Base-by-base conservation (phyloP, 2,113 vertebrate genomes). In the Halichoerus grypus region DNA sequence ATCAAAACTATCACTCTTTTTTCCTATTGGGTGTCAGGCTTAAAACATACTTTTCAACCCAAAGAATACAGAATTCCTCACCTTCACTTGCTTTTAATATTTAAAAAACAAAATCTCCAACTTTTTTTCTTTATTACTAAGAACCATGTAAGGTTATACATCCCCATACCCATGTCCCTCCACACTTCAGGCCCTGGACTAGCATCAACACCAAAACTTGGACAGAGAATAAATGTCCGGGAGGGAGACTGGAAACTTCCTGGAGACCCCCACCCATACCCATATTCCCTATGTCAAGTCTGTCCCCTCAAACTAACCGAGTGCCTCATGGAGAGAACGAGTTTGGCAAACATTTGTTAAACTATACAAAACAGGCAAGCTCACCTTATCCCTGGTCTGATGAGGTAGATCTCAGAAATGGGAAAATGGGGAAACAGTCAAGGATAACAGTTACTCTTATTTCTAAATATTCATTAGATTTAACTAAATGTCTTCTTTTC, bases 1-100 rank as follows among this genome's bases (percentile, higher is more conserved):
- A 59, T 67, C 63, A 94, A 91, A 95, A 71, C 51, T 55, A 83
- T 81, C 89, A 72, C 13, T 88, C 36, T 49, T 59, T 92, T 53
- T 57, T 67, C 33, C 51, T 46, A 0, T 80, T 89, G 19, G 19
- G 28, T 92, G 24, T 33, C 36, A 72, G 22, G 26, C 28, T 95
- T 93, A 76, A 89, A 80, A 94, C 31, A 69, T 33, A 69, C 5
- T 86, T 89, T 33, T 46, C 46, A 85, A 89, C 26, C 53, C 39
- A 72, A 80, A 94, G 12, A 80, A 92, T 33, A 89, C 0, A 95
- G 33, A 95, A 80, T 77, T 67, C 36, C 31, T 53, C 61, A 33
- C 39, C 51, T 79, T 77, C 28, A 33, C 84, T 79, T 85, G 26
- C 36, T 88, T 76, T 85, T 57, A 74, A 49, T 90, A 69, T 16